Evolutionary conservation across 1,140 invertebrate species (phyloP), one percentile per base, ranked within the genome.

Genomic region (Zelostemma sp.): DNA sequence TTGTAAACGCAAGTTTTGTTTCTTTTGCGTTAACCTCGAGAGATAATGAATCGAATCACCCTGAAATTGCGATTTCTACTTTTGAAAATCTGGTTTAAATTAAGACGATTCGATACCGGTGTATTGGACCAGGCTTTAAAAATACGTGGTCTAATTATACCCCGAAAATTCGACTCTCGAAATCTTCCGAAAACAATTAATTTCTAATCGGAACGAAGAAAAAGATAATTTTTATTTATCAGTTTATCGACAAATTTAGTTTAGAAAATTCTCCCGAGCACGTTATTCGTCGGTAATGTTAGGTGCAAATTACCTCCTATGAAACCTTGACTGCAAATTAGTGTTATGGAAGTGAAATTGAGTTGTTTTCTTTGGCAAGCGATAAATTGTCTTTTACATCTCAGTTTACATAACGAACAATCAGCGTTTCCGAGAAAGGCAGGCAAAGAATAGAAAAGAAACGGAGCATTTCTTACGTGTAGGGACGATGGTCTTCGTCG

Each of bases 71-170:
- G n/a, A 11, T 4, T 2, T 38, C 14, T 38, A n/a, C 14, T 38
- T 12, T 11, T 38, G 2, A n/a, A 9, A 38, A 11, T 11, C 2
- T 38, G 9, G 14, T 12, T 38, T 4, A 12, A 38, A 38, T 38
- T 38, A 38, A 9, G 14, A n/a, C 11, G 14, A 38, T 38, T 38
- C 9, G 14, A 38, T 4, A 38, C 35, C 5, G 19, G 41, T 14
- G 14, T 54, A 54, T 41, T 35, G 28, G 48, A 47, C 38, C 19
- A 35, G 16, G 1, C 3, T 31, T 45, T 43, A 57, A 57, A 47
- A 57, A 57, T 57, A 47, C 48, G 11, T 43, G 1, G 21, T 57
- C 54, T 57, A 57, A 47, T 57, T 47, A 57, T 57, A 57, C 21
- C 54, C 31, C 25, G 31, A 14, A 14, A 33, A 25, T 28, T 48